Conservation (phyloP, 2,888 invertebrate genomes). For the Sphaeridia pumilis region DNA sequence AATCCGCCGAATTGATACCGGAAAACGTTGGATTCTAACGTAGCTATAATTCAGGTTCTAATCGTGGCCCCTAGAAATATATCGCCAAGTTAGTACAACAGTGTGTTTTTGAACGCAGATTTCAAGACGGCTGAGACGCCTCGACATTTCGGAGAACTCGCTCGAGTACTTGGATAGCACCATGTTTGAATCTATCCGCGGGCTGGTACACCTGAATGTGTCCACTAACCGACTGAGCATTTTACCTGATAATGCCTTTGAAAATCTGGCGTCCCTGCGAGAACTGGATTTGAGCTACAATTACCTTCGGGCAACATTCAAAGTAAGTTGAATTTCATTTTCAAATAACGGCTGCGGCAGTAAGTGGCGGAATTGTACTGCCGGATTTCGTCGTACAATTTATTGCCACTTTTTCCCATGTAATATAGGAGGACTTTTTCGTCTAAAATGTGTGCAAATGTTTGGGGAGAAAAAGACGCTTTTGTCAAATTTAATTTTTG, state of each 20-base stretch:
- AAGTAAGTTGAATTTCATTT: slow-evolving; percentile 38
- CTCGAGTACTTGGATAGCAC: slow-evolving; percentile 78
- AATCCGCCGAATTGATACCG: too few relatives aligned
- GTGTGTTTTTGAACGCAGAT: slow-evolving; percentile 22
- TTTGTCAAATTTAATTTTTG: too few relatives aligned
- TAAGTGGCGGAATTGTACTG: not conserved
- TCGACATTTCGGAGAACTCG: slow-evolving; percentile 65
- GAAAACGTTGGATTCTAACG: too few relatives aligned
- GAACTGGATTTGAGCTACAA: slow-evolving; percentile 65
- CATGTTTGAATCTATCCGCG: slow-evolving; percentile 71
- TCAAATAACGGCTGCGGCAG: not conserved
- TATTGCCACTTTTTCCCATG: too few relatives aligned
- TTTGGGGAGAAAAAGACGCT: too few relatives aligned
- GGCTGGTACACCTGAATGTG: slow-evolving; percentile 62
- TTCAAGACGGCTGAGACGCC: slow-evolving; percentile 37
- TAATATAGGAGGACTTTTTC: too few relatives aligned
- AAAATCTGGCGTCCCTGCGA: slow-evolving; percentile 62
- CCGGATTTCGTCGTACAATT: too few relatives aligned
- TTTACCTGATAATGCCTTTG: slow-evolving; percentile 77
- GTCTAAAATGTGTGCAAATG: too few relatives aligned
- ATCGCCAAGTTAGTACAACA: too few relatives aligned
- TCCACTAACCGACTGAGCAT: slow-evolving; percentile 70
- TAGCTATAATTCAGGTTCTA: too few relatives aligned
- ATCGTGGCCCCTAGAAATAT: too few relatives aligned
- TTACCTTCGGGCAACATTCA: slow-evolving; percentile 68